A percentile compares a stretch with the other conserved stretches of the same genome.
Conservation (phyloP, 2,113 vertebrate species). For the Barbus barbus region DNA sequence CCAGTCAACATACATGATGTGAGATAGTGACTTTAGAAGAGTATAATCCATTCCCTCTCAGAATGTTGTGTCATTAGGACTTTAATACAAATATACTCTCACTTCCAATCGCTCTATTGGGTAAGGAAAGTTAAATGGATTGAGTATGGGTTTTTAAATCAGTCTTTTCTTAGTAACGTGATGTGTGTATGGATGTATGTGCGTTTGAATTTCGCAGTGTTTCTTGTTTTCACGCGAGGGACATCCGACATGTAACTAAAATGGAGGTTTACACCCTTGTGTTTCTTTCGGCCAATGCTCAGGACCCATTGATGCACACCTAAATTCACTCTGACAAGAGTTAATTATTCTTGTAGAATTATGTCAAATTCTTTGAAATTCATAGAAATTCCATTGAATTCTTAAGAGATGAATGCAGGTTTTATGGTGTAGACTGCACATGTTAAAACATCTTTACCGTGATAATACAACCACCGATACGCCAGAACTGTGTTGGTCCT, state of each 20-base stretch:
- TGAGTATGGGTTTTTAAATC: slow-evolving; percentile 48
- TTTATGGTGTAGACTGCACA: neutral
- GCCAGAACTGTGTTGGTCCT: slow-evolving; percentile 38
- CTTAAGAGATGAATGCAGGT: neutral
- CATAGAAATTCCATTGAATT: neutral
- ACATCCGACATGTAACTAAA: slow-evolving; percentile 28
- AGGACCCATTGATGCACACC: slow-evolving; percentile 22
- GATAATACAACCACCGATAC: slow-evolving; percentile 48
- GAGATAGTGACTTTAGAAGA: slow-evolving; percentile 17
- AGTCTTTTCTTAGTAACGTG: slow-evolving; percentile 45
- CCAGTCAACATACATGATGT: slow-evolving; percentile 2
- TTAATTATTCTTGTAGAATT: neutral
- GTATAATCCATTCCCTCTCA: neutral
- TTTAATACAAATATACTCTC: slow-evolving; percentile 19
- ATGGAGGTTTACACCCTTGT: neutral
- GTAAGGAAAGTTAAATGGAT: slow-evolving; percentile 31
- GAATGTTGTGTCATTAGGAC: slow-evolving; percentile 23
- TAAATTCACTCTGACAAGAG: slow-evolving; percentile 7
- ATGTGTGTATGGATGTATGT: slow-evolving; percentile 37
- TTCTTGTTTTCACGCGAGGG: slow-evolving; percentile 43
- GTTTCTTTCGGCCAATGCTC: slow-evolving; percentile 22
- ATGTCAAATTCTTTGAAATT: neutral
- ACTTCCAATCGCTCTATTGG: neutral
- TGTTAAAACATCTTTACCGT: neutral
- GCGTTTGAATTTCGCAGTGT: slow-evolving; percentile 49